Percentiles rank a stretch among this genome's conserved stretches.
Evolutionary conservation across 2,797 vertebrate genomes (phyloP).

Genomic region (Lithobates pipiens): DNA sequence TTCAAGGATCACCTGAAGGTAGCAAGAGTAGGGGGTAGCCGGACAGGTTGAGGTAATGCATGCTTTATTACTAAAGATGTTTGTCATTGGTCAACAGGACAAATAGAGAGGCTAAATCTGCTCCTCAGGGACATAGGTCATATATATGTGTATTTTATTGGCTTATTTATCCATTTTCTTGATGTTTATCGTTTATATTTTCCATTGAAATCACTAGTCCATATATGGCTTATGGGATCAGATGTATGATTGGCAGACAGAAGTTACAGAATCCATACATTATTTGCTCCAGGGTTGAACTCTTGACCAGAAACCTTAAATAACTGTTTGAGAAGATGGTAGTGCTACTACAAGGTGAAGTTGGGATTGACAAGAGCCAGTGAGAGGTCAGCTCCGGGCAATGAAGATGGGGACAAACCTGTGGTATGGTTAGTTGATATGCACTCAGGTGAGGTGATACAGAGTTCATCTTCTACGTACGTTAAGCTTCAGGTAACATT

Average conservation of each 20-base stretch:
- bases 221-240: no score
- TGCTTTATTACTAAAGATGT: no score
- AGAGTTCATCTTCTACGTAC: slow-evolving; percentile 23
- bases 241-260: neutral
- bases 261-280: neutral
- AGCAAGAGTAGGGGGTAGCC: no score
- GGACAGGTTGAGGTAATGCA: no score
- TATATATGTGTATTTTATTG: no score
- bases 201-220: no score
- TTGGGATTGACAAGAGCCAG: slow-evolving; percentile 1
- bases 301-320: neutral
- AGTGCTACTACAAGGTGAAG: neutral
- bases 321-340: neutral
- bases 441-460: slow-evolving; percentile 41
- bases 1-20: no score
- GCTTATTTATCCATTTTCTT: no score
- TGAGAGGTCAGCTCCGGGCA: slow-evolving; percentile 7
- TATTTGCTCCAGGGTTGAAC: slow-evolving; percentile 10
- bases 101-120: no score
- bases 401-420: neutral
- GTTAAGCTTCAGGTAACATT: slow-evolving; percentile 41
- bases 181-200: no score
- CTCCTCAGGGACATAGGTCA: no score
- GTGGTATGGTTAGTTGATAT: slow-evolving; percentile 19
- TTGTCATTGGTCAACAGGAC: no score